Evolutionary conservation across 2,797 vertebrate genomes (phyloP).

Genomic region (Coregonus suidteri): DNA sequence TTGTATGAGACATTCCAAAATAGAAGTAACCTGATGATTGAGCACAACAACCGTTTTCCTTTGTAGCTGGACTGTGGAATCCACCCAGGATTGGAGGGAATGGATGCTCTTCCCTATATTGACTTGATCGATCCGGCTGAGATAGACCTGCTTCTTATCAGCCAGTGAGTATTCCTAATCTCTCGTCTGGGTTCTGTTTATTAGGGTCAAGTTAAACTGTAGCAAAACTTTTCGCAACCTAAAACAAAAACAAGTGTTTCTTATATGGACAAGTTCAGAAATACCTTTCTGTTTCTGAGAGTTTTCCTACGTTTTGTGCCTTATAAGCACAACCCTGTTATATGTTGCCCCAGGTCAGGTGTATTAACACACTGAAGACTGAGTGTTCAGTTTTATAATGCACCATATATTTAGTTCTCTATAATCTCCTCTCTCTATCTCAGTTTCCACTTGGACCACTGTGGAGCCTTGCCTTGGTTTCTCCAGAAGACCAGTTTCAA

Average conservation of each 20-base stretch:
- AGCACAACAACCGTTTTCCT: slow-evolving; percentile 8
- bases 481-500: slow-evolving; percentile 98
- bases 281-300: no score
- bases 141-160: slow-evolving; percentile 94
- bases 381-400: not conserved
- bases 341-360: no score
- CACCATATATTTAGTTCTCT: slow-evolving; percentile 1
- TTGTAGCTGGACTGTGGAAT: slow-evolving; percentile 92
- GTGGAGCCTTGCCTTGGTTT: slow-evolving; percentile 95
- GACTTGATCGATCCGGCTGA: slow-evolving; percentile 95
- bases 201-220: no score
- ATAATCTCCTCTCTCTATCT: slow-evolving; percentile 2
- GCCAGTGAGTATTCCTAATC: slow-evolving; percentile 84
- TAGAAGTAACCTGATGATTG: not conserved
- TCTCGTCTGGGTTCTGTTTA: not conserved
- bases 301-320: no score
- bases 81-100: slow-evolving; percentile 93
- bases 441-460: slow-evolving; percentile 97
- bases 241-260: no score
- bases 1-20: not conserved
- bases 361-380: no score
- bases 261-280: no score
- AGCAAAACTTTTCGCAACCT: no score
- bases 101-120: slow-evolving; percentile 95
- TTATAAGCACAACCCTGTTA: no score